Percentiles rank a stretch among this genome's conserved stretches.
Evolutionary conservation across 2,797 vertebrate genomes (phyloP).

Genomic region (Sebastes wilsoni): DNA sequence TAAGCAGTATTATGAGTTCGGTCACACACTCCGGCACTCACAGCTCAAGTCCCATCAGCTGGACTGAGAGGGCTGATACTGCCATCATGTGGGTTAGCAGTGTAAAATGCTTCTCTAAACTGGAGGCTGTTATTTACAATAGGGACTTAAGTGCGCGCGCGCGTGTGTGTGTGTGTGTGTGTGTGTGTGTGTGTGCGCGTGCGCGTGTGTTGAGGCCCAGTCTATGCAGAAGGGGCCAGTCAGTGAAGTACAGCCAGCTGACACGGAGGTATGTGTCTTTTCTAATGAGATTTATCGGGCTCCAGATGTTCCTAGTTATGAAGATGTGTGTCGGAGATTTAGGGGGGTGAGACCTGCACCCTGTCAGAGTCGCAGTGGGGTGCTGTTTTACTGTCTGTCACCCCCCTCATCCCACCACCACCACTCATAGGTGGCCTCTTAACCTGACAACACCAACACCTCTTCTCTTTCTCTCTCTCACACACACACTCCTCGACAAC

Average conservation of each 20-base stretch:
- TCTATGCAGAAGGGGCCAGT: slow-evolving; percentile 16
- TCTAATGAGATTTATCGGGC: slow-evolving; percentile 68
- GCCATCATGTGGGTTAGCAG: slow-evolving; percentile 73
- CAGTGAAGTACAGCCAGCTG: slow-evolving; percentile 52
- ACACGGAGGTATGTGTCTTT: slow-evolving; percentile 69
- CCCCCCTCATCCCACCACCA: neutral
- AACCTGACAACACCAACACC: slow-evolving; percentile 49
- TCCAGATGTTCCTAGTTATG: slow-evolving; percentile 75
- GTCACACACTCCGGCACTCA: neutral
- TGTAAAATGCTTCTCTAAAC: slow-evolving; percentile 21
- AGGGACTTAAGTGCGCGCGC: neutral
- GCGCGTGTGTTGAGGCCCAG: slow-evolving; percentile 22
- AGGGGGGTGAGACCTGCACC: slow-evolving; percentile 71
- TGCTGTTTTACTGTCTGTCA: slow-evolving; percentile 66
- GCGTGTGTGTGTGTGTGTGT: neutral
- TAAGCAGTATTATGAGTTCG: neutral
- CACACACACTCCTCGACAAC: slow-evolving; percentile 9
- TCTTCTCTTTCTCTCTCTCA: slow-evolving; percentile 16
- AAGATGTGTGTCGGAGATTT: slow-evolving; percentile 75
- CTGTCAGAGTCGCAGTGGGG: slow-evolving; percentile 62
- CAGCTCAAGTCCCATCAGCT: neutral
- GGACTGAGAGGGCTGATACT: slow-evolving; percentile 64
- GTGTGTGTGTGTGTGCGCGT: neutral
- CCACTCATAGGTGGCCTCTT: slow-evolving; percentile 58
- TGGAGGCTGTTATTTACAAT: neutral